A percentile compares a stretch with the other conserved stretches of the same genome.
Conservation (phyloP, 2,113 vertebrate genomes). For the Nymphicus hollandicus region DNA sequence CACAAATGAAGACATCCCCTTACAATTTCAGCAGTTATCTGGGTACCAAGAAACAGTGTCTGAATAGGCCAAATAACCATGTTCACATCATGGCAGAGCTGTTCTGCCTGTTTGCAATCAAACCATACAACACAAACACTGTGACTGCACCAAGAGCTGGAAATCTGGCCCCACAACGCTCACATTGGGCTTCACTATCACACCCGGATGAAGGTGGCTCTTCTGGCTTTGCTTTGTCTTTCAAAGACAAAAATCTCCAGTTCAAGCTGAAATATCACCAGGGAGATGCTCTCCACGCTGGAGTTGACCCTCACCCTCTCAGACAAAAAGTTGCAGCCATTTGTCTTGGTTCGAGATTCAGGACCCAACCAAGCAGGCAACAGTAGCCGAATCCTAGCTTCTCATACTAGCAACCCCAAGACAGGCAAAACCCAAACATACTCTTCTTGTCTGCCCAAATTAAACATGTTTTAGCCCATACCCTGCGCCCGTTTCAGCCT, state of each 20-base stretch:
- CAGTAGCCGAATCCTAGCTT: not conserved
- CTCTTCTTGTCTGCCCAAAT: not conserved
- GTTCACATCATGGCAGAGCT: not conserved
- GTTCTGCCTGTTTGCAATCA: not conserved
- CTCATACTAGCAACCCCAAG: not conserved
- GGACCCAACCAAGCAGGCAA: not conserved
- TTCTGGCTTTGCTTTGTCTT: not conserved
- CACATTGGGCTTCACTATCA: accelerated
- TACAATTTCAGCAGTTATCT: not conserved
- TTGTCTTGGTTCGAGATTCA: not conserved
- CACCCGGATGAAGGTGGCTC: accelerated
- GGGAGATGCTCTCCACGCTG: not conserved
- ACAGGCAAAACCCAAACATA: not conserved
- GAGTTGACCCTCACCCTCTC: not conserved
- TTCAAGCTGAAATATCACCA: not conserved
- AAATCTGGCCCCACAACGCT: not conserved
- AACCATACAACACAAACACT: accelerated
- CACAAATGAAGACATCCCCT: not conserved
- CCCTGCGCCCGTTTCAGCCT: not conserved
- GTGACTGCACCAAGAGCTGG: accelerated
- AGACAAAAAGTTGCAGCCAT: not conserved
- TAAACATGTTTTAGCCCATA: accelerated
- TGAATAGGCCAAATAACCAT: not conserved
- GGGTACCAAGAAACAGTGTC: not conserved
- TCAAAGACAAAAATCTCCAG: not conserved